Conservation (phyloP, 2,888 invertebrate species). For the Frankliniella fusca region DNA sequence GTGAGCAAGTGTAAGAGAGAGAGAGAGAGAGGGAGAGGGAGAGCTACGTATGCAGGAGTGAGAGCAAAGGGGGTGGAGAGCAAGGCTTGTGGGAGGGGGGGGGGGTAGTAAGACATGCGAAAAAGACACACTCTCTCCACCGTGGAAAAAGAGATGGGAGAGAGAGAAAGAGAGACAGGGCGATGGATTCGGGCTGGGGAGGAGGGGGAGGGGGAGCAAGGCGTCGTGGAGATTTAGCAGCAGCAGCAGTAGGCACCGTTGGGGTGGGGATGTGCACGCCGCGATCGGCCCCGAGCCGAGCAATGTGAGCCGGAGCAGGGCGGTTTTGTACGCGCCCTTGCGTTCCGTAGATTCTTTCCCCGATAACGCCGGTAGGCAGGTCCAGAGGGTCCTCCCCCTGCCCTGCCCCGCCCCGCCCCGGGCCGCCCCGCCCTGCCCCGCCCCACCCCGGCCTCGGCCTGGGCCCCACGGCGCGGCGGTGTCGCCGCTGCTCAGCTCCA, state of each 20-base stretch:
- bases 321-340: not conserved
- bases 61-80: not conserved
- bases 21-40: slow-evolving; percentile 1
- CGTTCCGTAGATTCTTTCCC: not conserved
- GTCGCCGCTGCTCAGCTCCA: no score
- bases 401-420: no score
- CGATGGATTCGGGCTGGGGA: not conserved
- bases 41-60: not conserved
- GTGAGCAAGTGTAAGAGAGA: not conserved
- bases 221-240: not conserved
- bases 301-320: no score
- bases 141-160: not conserved
- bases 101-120: not conserved
- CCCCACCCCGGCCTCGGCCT: no score
- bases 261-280: no score
- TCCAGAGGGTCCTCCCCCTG: no score
- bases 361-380: not conserved
- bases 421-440: no score
- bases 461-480: no score
- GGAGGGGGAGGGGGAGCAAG: not conserved
- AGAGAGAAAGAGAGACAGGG: not conserved
- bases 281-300: no score
- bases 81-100: not conserved
- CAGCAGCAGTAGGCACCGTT: no score
- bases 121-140: not conserved